Percentiles rank a stretch among this genome's conserved stretches.
Conservation (phyloP, 2,888 invertebrate species). For the Acanthopleura granulata region DNA sequence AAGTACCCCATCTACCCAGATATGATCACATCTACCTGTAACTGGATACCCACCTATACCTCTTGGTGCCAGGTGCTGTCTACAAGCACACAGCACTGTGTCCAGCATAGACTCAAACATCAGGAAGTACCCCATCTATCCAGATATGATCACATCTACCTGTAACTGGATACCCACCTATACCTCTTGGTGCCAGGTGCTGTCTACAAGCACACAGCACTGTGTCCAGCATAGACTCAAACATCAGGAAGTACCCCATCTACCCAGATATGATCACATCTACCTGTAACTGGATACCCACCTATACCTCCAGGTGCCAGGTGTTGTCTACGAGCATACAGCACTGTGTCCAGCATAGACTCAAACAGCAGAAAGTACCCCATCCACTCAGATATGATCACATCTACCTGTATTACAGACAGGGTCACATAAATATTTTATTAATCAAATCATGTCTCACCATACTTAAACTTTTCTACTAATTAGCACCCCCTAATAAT, state of each 20-base stretch:
- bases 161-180: too few relatives aligned
- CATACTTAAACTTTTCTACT: too few relatives aligned
- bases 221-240: slow-evolving; percentile 97
- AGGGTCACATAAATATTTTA: too few relatives aligned
- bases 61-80: too few relatives aligned
- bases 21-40: too few relatives aligned
- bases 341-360: slow-evolving; percentile 95
- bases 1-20: slow-evolving; percentile 99
- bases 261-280: too few relatives aligned
- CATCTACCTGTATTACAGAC: slow-evolving; percentile 72
- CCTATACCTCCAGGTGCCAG: slow-evolving; percentile 80
- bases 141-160: slow-evolving; percentile 94
- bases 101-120: slow-evolving; percentile 97
- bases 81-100: slow-evolving; percentile 86
- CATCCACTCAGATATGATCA: slow-evolving; percentile 99
- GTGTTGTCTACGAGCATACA: slow-evolving; percentile 81
- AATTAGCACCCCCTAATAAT: too few relatives aligned
- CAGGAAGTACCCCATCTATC: slow-evolving; percentile 99
- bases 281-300: slow-evolving; percentile 26
- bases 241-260: slow-evolving; percentile 95
- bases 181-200: too few relatives aligned
- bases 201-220: slow-evolving; percentile 86
- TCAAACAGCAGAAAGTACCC: slow-evolving; percentile 97
- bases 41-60: too few relatives aligned
- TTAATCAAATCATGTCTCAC: too few relatives aligned